Evolutionary conservation across 37 sponge, comb jelly and placozoan species (phyloP), one percentile per base, ranked within the genome.

Genomic region (Beroe forskalii): DNA sequence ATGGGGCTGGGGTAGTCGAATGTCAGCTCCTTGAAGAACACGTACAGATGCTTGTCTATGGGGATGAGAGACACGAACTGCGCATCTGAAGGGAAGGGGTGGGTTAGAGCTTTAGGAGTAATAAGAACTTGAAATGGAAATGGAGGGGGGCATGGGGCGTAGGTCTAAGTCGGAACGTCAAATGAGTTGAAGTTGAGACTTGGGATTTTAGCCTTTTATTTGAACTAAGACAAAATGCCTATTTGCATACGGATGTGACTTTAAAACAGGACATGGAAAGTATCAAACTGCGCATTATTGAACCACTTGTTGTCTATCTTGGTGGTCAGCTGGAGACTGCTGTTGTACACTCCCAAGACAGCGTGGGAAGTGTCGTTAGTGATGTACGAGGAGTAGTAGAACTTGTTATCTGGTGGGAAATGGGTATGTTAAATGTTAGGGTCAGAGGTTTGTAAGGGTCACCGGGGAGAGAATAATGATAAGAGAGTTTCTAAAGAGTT

Each of bases 281-380:
- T n/a, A n/a, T n/a, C n/a, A n/a, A n/a, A n/a, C n/a, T n/a, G n/a
- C 86, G 40, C 55, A 80, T 48, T 41, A 25, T 80, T 80, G 55
- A 80, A 44, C 86, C 86, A 80, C 55, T 41, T 44, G 44, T 80
- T 37, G 28, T 80, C 86, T 38, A 80, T 32, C 30, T 80, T 80
- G 25, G 86, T 80, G 44, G 86, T 80, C 1, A 80, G 27, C 55
- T 41, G 44, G 20, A 6, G 12, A 23, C n/a, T 25, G 2, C 42
- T 35, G n/a, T 48, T 44, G 86, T 80, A 80, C 86, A 41, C n/a
- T 20, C 86, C 86, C 55, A 80, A 4, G 31, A 80, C n/a, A 17
- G 86, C 38, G 86, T 80, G 86, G 44, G 86, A 80, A 0, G 86
- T 80, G 86, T 80, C 86, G 86, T 80, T 80, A 22, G 86, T 80